Conservation (phyloP, 2,888 invertebrate species). For the Meiosimyza decipiens region DNA sequence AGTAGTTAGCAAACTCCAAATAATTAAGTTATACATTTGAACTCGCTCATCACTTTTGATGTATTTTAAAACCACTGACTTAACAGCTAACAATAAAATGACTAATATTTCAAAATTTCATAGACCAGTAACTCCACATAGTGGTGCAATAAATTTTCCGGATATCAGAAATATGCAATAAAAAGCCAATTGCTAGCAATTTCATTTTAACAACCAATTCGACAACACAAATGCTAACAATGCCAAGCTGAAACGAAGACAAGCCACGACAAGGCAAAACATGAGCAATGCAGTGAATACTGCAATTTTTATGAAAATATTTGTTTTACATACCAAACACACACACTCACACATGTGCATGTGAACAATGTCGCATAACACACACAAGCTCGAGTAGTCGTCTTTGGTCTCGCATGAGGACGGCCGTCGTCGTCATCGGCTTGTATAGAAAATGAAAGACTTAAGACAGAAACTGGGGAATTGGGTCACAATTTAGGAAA, state of each 20-base stretch:
- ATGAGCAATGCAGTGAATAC: constrained; percentile 1
- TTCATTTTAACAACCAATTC: too few species aligned
- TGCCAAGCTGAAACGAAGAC: background rate
- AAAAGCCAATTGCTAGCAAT: too few species aligned
- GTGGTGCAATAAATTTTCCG: too few species aligned
- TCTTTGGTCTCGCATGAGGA: background rate
- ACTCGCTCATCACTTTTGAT: too few species aligned
- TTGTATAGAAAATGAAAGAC: constrained; percentile 45
- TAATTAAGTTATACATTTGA: too few species aligned
- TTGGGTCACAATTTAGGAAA: constrained; percentile 66
- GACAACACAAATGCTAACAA: too few species aligned
- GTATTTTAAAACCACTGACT: too few species aligned
- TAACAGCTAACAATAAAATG: too few species aligned
- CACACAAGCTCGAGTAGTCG: background rate
- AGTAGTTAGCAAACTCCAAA: too few species aligned
- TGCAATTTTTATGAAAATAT: constrained; percentile 3
- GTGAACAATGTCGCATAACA: background rate
- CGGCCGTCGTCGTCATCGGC: constrained; percentile 29
- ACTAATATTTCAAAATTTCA: too few species aligned
- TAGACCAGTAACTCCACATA: too few species aligned
- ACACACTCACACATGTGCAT: constrained; percentile 8
- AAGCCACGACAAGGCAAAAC: background rate
- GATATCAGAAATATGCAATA: too few species aligned
- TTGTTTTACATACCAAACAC: constrained; percentile 5
- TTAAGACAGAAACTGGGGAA: constrained; percentile 57